A percentile compares a stretch with the other conserved stretches of the same genome.
Conservation (phyloP, 1,140 invertebrate species). For the Apis florea region DNA sequence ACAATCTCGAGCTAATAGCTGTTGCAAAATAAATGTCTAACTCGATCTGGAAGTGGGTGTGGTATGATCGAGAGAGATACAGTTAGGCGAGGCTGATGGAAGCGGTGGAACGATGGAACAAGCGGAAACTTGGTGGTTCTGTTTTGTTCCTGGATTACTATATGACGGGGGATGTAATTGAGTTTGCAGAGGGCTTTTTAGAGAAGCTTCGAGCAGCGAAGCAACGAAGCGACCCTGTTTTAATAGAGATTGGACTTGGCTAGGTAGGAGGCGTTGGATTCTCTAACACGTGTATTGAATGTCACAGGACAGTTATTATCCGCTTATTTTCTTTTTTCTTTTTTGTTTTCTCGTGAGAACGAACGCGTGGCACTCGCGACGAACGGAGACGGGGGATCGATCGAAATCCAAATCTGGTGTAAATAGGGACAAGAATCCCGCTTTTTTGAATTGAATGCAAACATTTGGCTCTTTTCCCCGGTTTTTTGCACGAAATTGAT, state of each 20-base stretch:
- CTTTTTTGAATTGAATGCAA: no score
- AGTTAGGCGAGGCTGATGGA: neutral
- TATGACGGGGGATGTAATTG: neutral
- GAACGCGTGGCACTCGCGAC: neutral
- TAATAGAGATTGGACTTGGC: conserved; percentile 1
- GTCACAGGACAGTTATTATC: neutral
- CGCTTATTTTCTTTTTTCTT: neutral
- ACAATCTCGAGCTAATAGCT: conserved; percentile 34
- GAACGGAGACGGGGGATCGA: neutral
- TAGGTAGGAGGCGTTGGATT: neutral
- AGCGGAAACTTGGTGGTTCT: neutral
- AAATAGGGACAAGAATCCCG: no score
- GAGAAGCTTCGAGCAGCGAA: neutral
- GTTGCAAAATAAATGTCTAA: conserved; percentile 25
- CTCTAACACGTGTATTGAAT: neutral
- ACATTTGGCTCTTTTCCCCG: no score
- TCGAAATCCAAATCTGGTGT: no score
- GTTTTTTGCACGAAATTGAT: no score
- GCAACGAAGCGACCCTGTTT: neutral
- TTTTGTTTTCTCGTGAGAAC: neutral
- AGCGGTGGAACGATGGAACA: neutral
- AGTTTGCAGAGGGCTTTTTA: conserved; percentile 5
- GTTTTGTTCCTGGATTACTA: conserved; percentile 4
- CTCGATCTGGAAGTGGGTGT: neutral
- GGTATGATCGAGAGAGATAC: neutral